Base-by-base conservation (phyloP, 2,888 invertebrate species). In the Tetramorium bicarinatum region DNA sequence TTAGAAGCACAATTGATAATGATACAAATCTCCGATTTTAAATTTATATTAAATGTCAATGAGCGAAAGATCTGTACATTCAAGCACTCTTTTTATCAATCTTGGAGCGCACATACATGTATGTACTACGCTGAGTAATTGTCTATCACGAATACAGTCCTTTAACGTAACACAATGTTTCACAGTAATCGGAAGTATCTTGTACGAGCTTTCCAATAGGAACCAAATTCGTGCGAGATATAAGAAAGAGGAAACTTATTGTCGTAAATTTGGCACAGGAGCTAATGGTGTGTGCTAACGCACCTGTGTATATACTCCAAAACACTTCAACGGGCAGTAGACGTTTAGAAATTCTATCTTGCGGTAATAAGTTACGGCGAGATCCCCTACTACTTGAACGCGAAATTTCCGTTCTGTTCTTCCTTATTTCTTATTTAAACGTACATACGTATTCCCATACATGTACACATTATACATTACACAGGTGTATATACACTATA, bases 191-290 rank as follows among this genome's bases (percentile, higher is more conserved):
- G 29, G 64, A 64, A 49, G 52, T 66, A 41, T 76, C 69, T 47
- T 41, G 47, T 49, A 21, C 49, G 64, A 76, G 41, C 15, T 64
- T 56, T 8, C 11, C 52, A 44, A 61, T 44, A 71, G 62, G 61
- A 81, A 72, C 77, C 69, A 59, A 62, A 52, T 79, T 75, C 52
- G 25, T 75, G 66, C 71, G 67, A 76, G 84, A 83, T 74, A 81
- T 82, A 87, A 85, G 76, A 67, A 85, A 76, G 79, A 86, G 86
- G 79, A 87, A 89, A 89, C 90, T 90, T 92, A 92, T 92, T 92
- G 92, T 92, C 92, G 85, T 87, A 82, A 91, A 88, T 92, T 92
- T 92, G 92, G 92, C 92, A 92, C 92, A 88, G 86, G 87, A 87
- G 74, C 69, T 74, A 86, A 21, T 25, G n/a, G 72, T 56, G 61